Percentiles rank a stretch among this genome's conserved stretches.
Evolutionary conservation across 2,888 invertebrate species (phyloP).

Genomic region (Acleris literana): DNA sequence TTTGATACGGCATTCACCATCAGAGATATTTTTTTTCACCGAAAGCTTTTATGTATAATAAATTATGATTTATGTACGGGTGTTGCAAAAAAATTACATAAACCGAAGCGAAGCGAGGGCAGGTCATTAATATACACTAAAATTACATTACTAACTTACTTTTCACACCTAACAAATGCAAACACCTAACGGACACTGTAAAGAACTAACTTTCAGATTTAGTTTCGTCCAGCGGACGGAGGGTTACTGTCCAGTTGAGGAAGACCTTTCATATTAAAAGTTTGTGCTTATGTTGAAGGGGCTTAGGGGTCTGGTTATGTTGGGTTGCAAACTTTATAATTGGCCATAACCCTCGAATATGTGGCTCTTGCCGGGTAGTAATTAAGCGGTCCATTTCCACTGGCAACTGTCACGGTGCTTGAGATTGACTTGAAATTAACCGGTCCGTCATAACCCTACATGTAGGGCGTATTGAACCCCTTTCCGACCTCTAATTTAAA

Average conservation of each 20-base stretch:
- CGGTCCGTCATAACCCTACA: slow-evolving; percentile 1
- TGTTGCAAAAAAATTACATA: too few species aligned
- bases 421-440: slow-evolving; percentile 35
- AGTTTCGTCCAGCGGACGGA: slow-evolving; percentile 70
- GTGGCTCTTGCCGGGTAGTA: slow-evolving; percentile 64
- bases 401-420: slow-evolving; percentile 48
- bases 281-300: slow-evolving; percentile 26
- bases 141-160: slow-evolving; percentile 50
- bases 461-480: not conserved
- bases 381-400: slow-evolving; percentile 69
- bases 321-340: slow-evolving; percentile 78
- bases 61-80: too few species aligned
- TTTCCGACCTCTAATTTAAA: not conserved
- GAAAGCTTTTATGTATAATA: too few species aligned
- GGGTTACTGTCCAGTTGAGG: slow-evolving; percentile 50
- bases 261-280: slow-evolving; percentile 43
- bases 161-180: slow-evolving; percentile 54
- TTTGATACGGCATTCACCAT: too few species aligned
- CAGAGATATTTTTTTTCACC: too few species aligned
- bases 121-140: slow-evolving; percentile 36
- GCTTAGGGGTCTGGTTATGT: slow-evolving; percentile 44
- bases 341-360: slow-evolving; percentile 72
- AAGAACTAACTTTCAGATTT: slow-evolving; percentile 71
- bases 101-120: too few species aligned
- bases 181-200: slow-evolving; percentile 60